These are phyloP conservation scores for Andrena praecox DNA, from an alignment of 2,888 invertebrate genomes.

Conservation along the genomic window DNA sequence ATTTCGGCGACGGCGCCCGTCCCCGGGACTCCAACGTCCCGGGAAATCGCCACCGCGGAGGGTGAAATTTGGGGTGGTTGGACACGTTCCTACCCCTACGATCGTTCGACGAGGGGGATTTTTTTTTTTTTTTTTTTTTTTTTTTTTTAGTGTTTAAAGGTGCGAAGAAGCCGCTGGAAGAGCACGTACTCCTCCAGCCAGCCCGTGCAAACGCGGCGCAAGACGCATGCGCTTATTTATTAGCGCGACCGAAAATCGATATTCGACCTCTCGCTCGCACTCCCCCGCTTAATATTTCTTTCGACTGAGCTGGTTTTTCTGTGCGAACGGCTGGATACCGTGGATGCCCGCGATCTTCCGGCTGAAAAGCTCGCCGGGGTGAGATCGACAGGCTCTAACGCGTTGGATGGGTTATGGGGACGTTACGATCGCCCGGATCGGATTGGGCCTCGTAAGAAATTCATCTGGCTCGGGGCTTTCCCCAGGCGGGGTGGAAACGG, in stretches of 20 bases:
- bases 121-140: slow-evolving; percentile 14
- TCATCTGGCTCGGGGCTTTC: neutral
- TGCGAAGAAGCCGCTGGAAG: slow-evolving; percentile 43
- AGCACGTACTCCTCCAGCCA: slow-evolving; percentile 21
- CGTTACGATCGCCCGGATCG: slow-evolving; percentile 2
- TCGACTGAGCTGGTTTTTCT: slow-evolving; percentile 64
- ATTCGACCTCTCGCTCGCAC: slow-evolving; percentile 72
- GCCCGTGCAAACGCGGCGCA: slow-evolving; percentile 43
- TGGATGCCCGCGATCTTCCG: too few relatives aligned
- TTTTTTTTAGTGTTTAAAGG: slow-evolving; percentile 19
- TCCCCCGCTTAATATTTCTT: slow-evolving; percentile 73
- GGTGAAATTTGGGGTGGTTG: too few relatives aligned
- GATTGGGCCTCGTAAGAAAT: slow-evolving; percentile 14
- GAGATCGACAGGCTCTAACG: neutral
- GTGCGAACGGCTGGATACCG: slow-evolving; percentile 38
- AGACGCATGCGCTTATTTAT: slow-evolving; percentile 82
- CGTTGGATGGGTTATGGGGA: neutral
- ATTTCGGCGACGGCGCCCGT: neutral
- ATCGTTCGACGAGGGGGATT: neutral
- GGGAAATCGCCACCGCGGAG: too few relatives aligned
- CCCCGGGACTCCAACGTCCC: too few relatives aligned
- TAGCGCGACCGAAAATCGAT: slow-evolving; percentile 82
- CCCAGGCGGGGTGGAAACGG: neutral
- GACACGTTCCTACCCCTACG: neutral
- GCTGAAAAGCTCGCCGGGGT: too few relatives aligned